Percentiles rank a stretch among this genome's conserved stretches.
Evolutionary conservation across 92 coral and sea anemone species (phyloP).

Genomic region (Zoanthus solanderi): DNA sequence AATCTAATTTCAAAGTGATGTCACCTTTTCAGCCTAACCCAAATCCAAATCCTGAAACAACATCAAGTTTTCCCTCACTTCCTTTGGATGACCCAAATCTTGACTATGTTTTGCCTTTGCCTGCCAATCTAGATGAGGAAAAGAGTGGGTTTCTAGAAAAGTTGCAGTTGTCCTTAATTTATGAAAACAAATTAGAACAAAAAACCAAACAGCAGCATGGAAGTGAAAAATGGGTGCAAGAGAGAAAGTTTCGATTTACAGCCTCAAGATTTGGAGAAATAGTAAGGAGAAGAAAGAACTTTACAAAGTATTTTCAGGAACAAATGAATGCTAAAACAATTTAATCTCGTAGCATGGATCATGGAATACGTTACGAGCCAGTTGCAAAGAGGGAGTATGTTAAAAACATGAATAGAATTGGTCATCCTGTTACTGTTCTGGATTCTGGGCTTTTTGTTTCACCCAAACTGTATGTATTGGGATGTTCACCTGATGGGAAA

Average conservation of each 20-base stretch:
- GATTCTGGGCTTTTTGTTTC: not conserved
- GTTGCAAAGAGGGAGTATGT: slow-evolving; percentile 63
- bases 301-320: not conserved
- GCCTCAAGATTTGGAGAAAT: slow-evolving; percentile 8
- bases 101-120: slow-evolving; percentile 43
- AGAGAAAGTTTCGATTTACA: not conserved
- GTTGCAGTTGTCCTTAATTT: slow-evolving; percentile 3
- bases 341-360: not conserved
- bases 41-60: not conserved
- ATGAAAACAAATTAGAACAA: not conserved
- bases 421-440: slow-evolving; percentile 7
- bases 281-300: not conserved
- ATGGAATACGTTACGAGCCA: slow-evolving; percentile 30
- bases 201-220: slow-evolving; percentile 2
- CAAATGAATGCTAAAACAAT: slow-evolving; percentile 6
- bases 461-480: not conserved
- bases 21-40: slow-evolving; percentile 9
- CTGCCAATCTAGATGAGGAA: slow-evolving; percentile 41
- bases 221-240: slow-evolving; percentile 4
- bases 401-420: slow-evolving; percentile 57
- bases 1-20: slow-evolving; percentile 55
- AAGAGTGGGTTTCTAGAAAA: slow-evolving; percentile 44
- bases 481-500: slow-evolving; percentile 9
- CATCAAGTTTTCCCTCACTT: slow-evolving; percentile 52
- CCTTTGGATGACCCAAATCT: slow-evolving; percentile 51